Evolutionary conservation across 2,888 invertebrate genomes (phyloP), one percentile per base, ranked within the genome.

Genomic region (Ormyrus nitidulus): DNA sequence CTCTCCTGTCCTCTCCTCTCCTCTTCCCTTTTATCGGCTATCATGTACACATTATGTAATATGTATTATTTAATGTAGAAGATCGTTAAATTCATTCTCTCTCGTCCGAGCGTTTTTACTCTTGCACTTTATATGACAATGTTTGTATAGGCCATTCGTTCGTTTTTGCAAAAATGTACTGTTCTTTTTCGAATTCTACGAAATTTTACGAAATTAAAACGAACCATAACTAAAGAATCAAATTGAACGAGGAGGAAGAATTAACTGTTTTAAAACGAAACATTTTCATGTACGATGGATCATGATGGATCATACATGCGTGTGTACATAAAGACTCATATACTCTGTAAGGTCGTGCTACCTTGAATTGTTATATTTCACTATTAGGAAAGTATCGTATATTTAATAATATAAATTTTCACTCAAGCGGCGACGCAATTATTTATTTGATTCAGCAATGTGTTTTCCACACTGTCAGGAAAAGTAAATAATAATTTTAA

Each of bases 281-380:
- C 65, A 69, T 74, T 81, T 74, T 74, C 73, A 73, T 73, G 62
- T 59, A 69, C 72, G 73, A n/a, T 58, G 56, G 34, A 72, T 72
- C 61, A 69, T 69, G 54, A 77, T 69, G 70, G 49, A 77, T 58
- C 44, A 72, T 80, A 79, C 70, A 59, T 58, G 69, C 61, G 77
- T 77, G 70, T 77, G 74, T 73, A 77, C 59, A 76, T 80, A 80
- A 65, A 68, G 77, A 77, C 76, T 81, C 75, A 68, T 81, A 66
- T 79, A 69, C 61, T 81, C 44, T 61, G 48, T 59, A 80, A 73
- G 71, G 72, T 75, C 64, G 72, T 76, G 68, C 64, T 71, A 11
- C 78, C 75, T 79, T 79, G 8, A 71, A 76, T 79, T 75, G 72
- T 78, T 76, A 79, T 75, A 80, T 77, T 77, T 73, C 56, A 74